Conservation (phyloP, 2,113 vertebrate species). For the Myotis davidii region DNA sequence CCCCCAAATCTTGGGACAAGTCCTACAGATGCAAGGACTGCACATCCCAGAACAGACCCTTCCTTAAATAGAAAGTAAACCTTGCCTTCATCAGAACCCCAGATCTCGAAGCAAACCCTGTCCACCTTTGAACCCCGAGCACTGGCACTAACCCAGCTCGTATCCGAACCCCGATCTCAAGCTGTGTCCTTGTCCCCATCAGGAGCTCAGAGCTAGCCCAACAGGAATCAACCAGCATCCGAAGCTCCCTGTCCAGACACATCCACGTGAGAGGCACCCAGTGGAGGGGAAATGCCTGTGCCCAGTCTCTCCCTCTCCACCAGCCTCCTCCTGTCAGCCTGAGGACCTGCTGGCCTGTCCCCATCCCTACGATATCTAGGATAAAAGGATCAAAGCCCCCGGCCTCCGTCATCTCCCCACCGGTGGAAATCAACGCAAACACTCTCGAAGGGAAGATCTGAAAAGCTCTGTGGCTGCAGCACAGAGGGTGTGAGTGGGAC, state of each 20-base stretch:
- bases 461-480: neutral
- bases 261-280: neutral
- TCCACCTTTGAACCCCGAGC: neutral
- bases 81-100: slow-evolving; percentile 13
- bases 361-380: neutral
- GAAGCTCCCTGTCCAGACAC: neutral
- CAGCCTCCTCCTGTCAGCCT: neutral
- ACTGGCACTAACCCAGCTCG: neutral
- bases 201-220: neutral
- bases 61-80: neutral
- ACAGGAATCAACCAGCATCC: neutral
- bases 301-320: neutral
- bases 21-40: neutral
- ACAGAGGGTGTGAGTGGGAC: neutral
- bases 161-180: neutral
- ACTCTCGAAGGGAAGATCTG: neutral
- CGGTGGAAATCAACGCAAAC: neutral
- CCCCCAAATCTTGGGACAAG: neutral
- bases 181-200: neutral
- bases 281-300: neutral
- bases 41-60: neutral
- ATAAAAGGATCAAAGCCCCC: neutral
- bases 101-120: neutral
- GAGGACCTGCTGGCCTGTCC: neutral
- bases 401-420: slow-evolving; percentile 27